Conservation (phyloP, 2,888 invertebrate species). For the Drosophila villosipedis region DNA sequence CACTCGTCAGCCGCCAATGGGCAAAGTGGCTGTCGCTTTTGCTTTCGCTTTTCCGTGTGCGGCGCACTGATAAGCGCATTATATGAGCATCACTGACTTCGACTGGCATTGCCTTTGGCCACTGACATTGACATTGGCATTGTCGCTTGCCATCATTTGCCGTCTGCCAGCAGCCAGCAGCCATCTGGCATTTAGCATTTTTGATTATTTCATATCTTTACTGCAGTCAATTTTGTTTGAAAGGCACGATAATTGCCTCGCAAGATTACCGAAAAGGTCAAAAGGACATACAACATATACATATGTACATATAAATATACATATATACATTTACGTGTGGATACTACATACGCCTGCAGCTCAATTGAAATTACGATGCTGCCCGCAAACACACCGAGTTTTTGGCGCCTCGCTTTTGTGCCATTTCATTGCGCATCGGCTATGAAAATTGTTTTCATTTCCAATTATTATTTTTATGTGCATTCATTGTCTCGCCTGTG, state of each 20-base stretch:
- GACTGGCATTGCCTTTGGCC: conserved; percentile 19
- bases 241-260: conserved; percentile 63
- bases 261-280: conserved; percentile 54
- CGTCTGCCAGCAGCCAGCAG: conserved; percentile 1
- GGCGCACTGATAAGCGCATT: conserved; percentile 75
- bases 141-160: conserved; percentile 20
- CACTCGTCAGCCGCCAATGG: conserved; percentile 24
- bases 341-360: conserved; percentile 50
- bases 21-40: conserved; percentile 8
- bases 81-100: conserved; percentile 64
- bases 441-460: conserved; percentile 81
- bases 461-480: conserved; percentile 82
- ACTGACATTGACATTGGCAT: conserved; percentile 15
- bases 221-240: conserved; percentile 52
- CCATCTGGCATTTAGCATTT: conserved; percentile 28
- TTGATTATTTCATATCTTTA: conserved; percentile 41
- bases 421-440: conserved; percentile 60
- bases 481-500: conserved; percentile 67
- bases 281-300: conserved; percentile 34
- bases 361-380: conserved; percentile 42
- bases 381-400: background rate
- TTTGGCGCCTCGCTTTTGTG: conserved; percentile 53
- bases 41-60: conserved; percentile 26
- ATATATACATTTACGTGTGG: background rate
- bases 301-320: background rate